Evolutionary conservation across 1,140 invertebrate genomes (phyloP), one percentile per base, ranked within the genome.

Genomic region (Drosophila virilis): DNA sequence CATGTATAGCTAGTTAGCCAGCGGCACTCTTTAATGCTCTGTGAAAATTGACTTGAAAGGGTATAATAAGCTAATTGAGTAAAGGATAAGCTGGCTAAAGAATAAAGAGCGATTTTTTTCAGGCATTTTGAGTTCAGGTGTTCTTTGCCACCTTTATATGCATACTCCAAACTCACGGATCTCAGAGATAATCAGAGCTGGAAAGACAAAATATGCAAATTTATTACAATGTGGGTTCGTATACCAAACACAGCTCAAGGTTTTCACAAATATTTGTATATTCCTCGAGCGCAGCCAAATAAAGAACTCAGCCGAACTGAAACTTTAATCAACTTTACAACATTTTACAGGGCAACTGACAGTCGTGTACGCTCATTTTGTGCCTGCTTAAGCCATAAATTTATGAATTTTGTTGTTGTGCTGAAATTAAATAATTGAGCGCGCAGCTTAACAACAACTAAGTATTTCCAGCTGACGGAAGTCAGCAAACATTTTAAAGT

Each of bases 401-500:
- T 74, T 69, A 74, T 61, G 46, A 54, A 46, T 69, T 69, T 46
- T 15, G 17, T 59, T 51, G 43, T 52, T 33, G 15, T 59, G 70
- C 45, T 66, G n/a, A 73, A 67, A 67, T 73, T 67, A 54, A 73
- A 73, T 62, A 73, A 73, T 73, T 73, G 62, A 73, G 71, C 71
- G 64, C 48, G 9, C 45, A 38, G 69, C 52, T 65, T 71, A 72
- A 43, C 69, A 58, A 50, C 61, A 59, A 58, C 32, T 35, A 38
- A 70, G 32, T 67, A 59, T 67, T 37, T 38, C 12, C 46, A 73
- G 40, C 51, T 74, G 71, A 55, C 71, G 71, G 71, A 74, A 74
- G 71, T 74, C 7, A 42, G 42, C 51, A 28, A 42, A 9, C 9
- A 13, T 6, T 43, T 69, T 54, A 69, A 69, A 57, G 65, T 74